Evolutionary conservation across 1,140 invertebrate species (phyloP), one percentile per base, ranked within the genome.

Genomic region (Heliconius hewitsoni): DNA sequence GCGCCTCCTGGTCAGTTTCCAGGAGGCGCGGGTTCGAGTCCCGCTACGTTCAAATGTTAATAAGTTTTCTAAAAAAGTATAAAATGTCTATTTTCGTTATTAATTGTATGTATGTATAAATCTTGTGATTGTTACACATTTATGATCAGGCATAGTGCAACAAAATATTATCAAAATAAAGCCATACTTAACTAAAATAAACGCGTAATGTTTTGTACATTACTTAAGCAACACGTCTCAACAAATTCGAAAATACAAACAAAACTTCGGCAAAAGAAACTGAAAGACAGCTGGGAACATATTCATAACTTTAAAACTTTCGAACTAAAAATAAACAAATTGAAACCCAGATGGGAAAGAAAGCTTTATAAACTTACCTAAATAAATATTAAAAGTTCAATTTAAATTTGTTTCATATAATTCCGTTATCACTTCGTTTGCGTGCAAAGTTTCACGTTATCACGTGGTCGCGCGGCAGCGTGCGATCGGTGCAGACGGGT

Each of bases 401-500:
- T 74, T 74, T 66, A 16, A 66, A 66, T 70, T 74, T 71, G 42
- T 27, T 74, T 75, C 4, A 30, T 60, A 55, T 34, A 71, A 60
- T 70, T 55, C 30, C 2, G 39, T 72, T 71, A 72, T 57, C 74
- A 80, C 79, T 78, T 19, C 37, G 60, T 1, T 80, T 78, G 80
- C 83, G 81, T 81, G 60, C 75, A 77, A 86, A 88, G 84, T 86
- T 66, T 66, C 60, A 66, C 60, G 60, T 86, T 79, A 77, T 30
- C 77, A 86, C 92, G 90, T 87, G 60, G 16, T 42, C 73, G 74
- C 84, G 78, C 82, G 52, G 74, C 70, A 83, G 85, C 89, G 86
- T 84, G 86, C 89, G 91, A 82, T 84, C 89, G 85, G 82, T 85
- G 57, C 78, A 84, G 83, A 77, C 85, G 85, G 84, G 80, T 73